phyloP scores from a whole-genome alignment of 2,797 vertebrate species.

The Acropternis orthonyx region DNA sequence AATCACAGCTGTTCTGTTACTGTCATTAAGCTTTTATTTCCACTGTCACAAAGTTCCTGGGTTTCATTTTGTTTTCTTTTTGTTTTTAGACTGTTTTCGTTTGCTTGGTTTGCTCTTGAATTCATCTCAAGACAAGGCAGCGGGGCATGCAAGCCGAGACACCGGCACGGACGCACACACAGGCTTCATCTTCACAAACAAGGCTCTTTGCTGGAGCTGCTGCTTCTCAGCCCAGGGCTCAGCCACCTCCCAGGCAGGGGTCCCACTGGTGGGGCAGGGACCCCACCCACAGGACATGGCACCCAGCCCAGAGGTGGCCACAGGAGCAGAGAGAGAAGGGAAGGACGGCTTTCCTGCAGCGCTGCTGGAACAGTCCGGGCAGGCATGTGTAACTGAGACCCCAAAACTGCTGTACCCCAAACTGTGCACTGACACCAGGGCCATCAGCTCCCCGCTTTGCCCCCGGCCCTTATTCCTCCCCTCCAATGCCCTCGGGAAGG shows the following conservation, averaged over 20 bases:
- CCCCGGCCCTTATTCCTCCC: neutral
- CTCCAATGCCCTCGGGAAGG: accelerated
- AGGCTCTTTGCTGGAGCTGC: constrained; percentile 39
- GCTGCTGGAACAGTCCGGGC: neutral
- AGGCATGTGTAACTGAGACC: neutral
- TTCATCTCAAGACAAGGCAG: constrained; percentile 65
- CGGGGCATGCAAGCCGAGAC: constrained; percentile 59
- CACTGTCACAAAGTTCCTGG: constrained; percentile 60
- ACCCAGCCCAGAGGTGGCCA: neutral
- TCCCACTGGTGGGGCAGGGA: neutral
- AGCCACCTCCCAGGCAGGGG: neutral
- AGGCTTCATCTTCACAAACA: constrained; percentile 32
- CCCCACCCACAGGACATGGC: neutral
- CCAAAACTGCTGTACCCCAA: neutral
- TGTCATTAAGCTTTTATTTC: constrained; percentile 64
- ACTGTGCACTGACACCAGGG: neutral
- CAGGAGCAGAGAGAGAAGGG: neutral
- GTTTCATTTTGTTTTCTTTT: neutral
- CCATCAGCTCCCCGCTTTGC: neutral
- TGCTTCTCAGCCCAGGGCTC: neutral
- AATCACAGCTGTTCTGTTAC: neutral
- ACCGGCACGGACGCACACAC: constrained; percentile 34
- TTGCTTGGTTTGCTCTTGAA: constrained; percentile 63
- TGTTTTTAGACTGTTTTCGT: neutral
- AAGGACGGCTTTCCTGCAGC: accelerated